Evolutionary conservation across 2,797 vertebrate genomes (phyloP).

Genomic region (Apogon talboti): DNA sequence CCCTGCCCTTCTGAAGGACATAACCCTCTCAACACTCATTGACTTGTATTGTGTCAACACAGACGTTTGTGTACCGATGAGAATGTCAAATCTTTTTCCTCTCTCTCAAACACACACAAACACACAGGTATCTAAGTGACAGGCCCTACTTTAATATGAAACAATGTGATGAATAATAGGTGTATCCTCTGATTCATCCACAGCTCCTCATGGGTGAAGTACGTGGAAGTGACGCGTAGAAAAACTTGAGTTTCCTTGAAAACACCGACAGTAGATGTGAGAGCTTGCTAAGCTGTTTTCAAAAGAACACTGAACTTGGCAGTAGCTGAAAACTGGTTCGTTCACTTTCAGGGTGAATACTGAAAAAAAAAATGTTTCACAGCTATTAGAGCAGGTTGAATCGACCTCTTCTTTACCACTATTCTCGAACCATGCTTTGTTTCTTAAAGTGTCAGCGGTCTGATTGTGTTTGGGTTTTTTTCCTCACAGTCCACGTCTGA

Average conservation of each 20-base stretch:
- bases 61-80: conserved; percentile 20
- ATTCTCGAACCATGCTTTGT: conserved; percentile 12
- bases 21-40: background rate
- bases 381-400: background rate
- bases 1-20: conserved; percentile 35
- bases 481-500: conserved; percentile 71
- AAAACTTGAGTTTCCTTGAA: background rate
- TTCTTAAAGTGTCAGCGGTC: conserved; percentile 22
- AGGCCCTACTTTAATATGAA: conserved; percentile 22
- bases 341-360: conserved; percentile 50
- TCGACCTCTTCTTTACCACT: conserved; percentile 17
- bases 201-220: conserved; percentile 38
- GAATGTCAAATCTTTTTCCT: conserved; percentile 17
- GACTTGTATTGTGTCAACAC: conserved; percentile 68
- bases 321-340: conserved; percentile 70
- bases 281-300: background rate
- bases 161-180: conserved; percentile 54
- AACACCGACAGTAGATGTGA: background rate
- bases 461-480: conserved; percentile 31
- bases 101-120: conserved; percentile 10
- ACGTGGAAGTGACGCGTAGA: conserved; percentile 14
- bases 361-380: conserved; percentile 10
- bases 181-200: conserved; percentile 64
- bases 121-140: conserved; percentile 30
- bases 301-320: background rate